These are phyloP conservation scores for Microcebus murinus DNA, from an alignment of 2,113 vertebrate species.

Conservation along the genomic window DNA sequence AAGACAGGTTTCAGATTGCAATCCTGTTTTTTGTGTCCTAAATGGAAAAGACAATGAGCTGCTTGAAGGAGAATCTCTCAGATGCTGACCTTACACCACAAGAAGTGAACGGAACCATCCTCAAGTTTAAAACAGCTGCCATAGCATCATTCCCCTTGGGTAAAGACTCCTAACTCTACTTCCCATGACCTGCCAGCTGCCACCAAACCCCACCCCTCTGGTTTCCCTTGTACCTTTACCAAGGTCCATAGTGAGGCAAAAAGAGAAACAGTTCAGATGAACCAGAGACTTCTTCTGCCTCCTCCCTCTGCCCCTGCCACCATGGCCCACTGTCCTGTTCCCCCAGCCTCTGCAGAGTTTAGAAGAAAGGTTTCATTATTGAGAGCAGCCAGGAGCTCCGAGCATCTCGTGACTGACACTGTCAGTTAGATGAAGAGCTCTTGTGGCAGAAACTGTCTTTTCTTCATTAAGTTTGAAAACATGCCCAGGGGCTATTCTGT, in stretches of 20 bases:
- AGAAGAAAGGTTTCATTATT: slow-evolving; percentile 41
- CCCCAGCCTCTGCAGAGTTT: neutral
- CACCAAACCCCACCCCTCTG: neutral
- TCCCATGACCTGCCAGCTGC: neutral
- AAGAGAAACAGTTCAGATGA: neutral
- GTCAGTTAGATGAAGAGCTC: slow-evolving; percentile 62
- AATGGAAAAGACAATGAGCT: neutral
- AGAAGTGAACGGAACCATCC: neutral
- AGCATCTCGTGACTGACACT: slow-evolving; percentile 58
- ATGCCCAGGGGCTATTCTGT: slow-evolving; percentile 68
- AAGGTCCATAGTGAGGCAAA: neutral
- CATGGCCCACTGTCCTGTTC: too few species aligned
- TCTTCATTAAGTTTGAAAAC: slow-evolving; percentile 78
- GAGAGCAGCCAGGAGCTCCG: slow-evolving; percentile 8
- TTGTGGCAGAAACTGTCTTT: slow-evolving; percentile 68
- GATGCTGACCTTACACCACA: neutral
- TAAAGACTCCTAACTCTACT: neutral
- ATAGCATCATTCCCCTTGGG: too few species aligned
- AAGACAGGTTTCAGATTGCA: neutral
- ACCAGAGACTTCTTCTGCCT: neutral
- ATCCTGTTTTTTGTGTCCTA: neutral
- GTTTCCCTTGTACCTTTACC: neutral
- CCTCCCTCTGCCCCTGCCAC: neutral
- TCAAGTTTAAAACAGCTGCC: neutral
- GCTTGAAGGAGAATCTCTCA: neutral